Evolutionary conservation across 2,797 vertebrate species (phyloP).

Genomic region (Gorsachius magnificus): DNA sequence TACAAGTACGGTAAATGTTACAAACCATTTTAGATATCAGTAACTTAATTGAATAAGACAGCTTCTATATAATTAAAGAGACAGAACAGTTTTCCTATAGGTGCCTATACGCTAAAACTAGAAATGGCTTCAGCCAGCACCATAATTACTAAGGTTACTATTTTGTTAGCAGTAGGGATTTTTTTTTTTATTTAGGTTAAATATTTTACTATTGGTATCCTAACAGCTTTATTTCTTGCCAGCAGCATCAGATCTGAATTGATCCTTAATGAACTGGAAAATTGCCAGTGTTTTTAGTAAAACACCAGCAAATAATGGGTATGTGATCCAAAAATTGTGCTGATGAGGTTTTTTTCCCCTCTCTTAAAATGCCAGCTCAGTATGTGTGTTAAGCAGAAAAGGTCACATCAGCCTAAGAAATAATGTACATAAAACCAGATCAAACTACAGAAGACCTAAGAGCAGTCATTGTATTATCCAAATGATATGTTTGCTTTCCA

Average conservation of each 20-base stretch:
- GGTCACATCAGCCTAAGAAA: not conserved
- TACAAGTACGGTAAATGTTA: not conserved
- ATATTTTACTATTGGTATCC: conserved; percentile 20
- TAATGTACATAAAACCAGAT: not conserved
- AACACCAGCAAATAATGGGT: conserved; percentile 8
- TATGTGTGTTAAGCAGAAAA: not conserved
- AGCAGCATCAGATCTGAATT: conserved; percentile 8
- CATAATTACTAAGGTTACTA: not conserved
- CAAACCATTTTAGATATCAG: not conserved
- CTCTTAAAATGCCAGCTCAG: not conserved
- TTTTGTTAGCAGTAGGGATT: not conserved
- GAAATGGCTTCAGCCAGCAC: not conserved
- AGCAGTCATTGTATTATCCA: not conserved
- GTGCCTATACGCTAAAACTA: not conserved
- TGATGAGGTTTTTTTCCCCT: not conserved
- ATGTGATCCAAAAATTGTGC: not conserved
- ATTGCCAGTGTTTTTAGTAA: conserved; percentile 26
- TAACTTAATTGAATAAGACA: conserved; percentile 9
- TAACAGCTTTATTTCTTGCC: conserved; percentile 30
- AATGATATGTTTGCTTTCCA: not conserved
- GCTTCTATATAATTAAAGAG: not conserved
- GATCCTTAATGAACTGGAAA: conserved; percentile 55
- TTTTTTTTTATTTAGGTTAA: conserved; percentile 24
- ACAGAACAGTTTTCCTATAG: not conserved
- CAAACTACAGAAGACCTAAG: not conserved